Evolutionary conservation across 2,797 vertebrate species (phyloP).

Genomic region (Echeneis naucrates): DNA sequence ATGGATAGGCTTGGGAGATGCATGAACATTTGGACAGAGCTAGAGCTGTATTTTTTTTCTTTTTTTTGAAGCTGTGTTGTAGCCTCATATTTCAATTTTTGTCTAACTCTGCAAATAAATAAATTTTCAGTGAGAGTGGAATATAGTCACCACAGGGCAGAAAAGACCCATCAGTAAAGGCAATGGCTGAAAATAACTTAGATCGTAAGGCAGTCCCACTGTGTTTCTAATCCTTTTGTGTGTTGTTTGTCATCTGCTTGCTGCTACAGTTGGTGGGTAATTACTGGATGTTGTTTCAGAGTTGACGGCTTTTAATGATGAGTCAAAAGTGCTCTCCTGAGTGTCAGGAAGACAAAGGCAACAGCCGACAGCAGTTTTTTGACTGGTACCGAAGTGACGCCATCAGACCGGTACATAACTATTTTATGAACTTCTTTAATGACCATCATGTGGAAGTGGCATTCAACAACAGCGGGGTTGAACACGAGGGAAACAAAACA

Average conservation of each 20-base stretch:
- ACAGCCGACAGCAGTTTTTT: slow-evolving; percentile 16
- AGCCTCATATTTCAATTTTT: slow-evolving; percentile 9
- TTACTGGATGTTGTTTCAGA: slow-evolving; percentile 35
- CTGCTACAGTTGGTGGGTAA: slow-evolving; percentile 17
- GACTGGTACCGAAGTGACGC: slow-evolving; percentile 29
- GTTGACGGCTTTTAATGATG: slow-evolving; percentile 54
- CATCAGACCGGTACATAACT: background rate
- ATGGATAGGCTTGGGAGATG: background rate
- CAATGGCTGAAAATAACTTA: background rate
- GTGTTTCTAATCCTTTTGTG: slow-evolving; percentile 29
- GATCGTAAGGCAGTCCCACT: slow-evolving; percentile 2
- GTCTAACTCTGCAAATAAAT: background rate
- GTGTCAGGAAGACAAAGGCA: slow-evolving; percentile 26
- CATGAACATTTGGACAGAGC: background rate
- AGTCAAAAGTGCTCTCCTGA: slow-evolving; percentile 50
- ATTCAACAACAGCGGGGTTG: background rate
- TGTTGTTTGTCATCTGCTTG: slow-evolving; percentile 42
- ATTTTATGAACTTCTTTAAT: slow-evolving; percentile 33
- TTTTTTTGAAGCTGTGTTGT: background rate
- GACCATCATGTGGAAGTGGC: slow-evolving; percentile 24
- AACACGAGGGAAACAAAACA: slow-evolving; percentile 7
- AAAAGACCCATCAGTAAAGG: slow-evolving; percentile 3
- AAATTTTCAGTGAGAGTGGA: slow-evolving; percentile 19
- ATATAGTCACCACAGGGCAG: slow-evolving; percentile 1
- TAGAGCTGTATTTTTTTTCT: no score